phyloP scores from a whole-genome alignment of 2,888 invertebrate species.

The Oxytorus armatus region DNA sequence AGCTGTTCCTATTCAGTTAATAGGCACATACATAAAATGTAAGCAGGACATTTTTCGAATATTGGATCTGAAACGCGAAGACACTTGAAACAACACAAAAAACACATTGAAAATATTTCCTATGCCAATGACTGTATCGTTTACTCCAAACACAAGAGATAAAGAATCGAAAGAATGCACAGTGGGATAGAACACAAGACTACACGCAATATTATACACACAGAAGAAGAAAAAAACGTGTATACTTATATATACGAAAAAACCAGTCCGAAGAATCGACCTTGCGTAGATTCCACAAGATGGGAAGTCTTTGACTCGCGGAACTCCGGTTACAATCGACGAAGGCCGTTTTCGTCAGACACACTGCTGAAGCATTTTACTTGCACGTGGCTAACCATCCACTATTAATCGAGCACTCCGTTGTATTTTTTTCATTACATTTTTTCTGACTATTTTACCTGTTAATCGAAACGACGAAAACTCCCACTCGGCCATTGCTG shows the following conservation, averaged over 20 bases:
- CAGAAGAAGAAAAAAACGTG: constrained; percentile 15
- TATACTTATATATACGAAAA: constrained; percentile 30
- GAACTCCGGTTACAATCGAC: constrained; percentile 55
- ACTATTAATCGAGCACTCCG: neutral
- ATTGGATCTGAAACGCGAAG: too few species aligned
- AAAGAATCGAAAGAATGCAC: constrained; percentile 51
- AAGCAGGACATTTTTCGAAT: too few species aligned
- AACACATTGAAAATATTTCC: too few species aligned
- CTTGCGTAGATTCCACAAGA: constrained; percentile 66
- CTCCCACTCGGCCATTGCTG: neutral
- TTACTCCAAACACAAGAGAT: constrained; percentile 5
- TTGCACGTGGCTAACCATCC: constrained; percentile 43
- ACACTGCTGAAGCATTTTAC: constrained; percentile 29
- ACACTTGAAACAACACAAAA: too few species aligned
- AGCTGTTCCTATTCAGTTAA: too few species aligned
- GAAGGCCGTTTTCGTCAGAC: constrained; percentile 61
- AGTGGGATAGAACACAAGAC: constrained; percentile 2
- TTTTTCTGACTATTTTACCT: neutral
- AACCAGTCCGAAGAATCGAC: constrained; percentile 61
- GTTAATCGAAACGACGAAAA: neutral
- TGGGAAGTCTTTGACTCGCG: constrained; percentile 68
- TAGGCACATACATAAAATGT: too few species aligned
- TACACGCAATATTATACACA: constrained; percentile 17
- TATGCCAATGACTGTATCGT: constrained; percentile 3
- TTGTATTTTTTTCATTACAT: constrained; percentile 4